Evolutionary conservation across 2,113 vertebrate genomes (phyloP).

Genomic region (Colaptes auratus): DNA sequence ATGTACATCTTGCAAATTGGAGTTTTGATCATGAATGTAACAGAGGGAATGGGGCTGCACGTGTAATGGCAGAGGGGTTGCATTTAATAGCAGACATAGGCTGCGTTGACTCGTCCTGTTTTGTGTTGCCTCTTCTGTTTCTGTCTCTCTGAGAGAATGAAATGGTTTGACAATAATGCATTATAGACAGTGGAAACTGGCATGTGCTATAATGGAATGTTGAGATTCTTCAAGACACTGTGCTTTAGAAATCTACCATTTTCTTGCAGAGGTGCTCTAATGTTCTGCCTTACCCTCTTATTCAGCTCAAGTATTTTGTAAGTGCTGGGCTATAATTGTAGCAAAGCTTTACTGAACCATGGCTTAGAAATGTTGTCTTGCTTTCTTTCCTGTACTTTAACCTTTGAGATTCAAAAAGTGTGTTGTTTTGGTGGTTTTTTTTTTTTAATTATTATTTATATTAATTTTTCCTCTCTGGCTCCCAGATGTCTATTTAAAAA

Average conservation of each 20-base stretch:
- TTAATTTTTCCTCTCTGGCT: constrained; percentile 49
- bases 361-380: background rate
- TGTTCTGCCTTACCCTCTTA: constrained; percentile 22
- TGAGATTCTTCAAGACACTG: constrained; percentile 19
- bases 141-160: background rate
- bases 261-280: background rate
- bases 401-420: background rate
- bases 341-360: background rate
- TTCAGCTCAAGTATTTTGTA: constrained; percentile 17
- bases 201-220: background rate
- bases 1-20: background rate
- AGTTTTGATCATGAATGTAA: constrained; percentile 20
- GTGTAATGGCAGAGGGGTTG: background rate
- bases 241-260: constrained; percentile 5
- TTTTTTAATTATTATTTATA: constrained; percentile 21
- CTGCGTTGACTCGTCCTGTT: background rate
- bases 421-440: background rate
- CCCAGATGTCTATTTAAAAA: constrained; percentile 56
- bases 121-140: constrained; percentile 22
- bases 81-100: constrained; percentile 11
- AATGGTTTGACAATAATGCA: constrained; percentile 1
- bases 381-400: background rate
- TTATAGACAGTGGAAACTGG: constrained; percentile 19
- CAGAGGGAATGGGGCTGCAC: constrained; percentile 9
- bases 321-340: constrained; percentile 13